phyloP scores from a whole-genome alignment of 1,140 invertebrate species.

The Scaptomyza graminum region DNA sequence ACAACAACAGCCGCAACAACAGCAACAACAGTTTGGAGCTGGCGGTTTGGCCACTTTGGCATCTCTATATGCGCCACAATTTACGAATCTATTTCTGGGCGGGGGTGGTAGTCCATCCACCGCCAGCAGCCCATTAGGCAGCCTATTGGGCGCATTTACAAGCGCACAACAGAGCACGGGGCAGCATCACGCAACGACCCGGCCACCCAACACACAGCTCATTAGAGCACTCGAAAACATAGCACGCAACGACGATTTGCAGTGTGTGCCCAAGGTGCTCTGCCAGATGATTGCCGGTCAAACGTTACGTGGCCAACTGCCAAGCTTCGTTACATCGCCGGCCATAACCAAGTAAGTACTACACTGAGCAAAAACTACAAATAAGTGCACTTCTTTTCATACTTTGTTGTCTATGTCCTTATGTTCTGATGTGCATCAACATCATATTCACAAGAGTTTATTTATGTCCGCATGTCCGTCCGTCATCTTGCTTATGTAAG shows the following conservation, averaged over 20 bases:
- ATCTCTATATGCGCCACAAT: constrained; percentile 79
- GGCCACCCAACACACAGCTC: constrained; percentile 81
- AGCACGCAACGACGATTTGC: constrained; percentile 89
- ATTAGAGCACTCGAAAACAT: constrained; percentile 88
- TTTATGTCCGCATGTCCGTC: no score
- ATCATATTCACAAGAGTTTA: no score
- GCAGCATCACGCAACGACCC: constrained; percentile 8
- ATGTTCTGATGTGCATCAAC: no score
- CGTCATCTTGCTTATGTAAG: no score
- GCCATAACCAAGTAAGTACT: constrained; percentile 88
- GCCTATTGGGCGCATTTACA: constrained; percentile 67
- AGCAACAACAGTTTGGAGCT: constrained; percentile 9
- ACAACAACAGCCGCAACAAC: constrained; percentile 14
- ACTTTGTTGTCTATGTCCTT: no score
- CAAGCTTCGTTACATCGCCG: constrained; percentile 86
- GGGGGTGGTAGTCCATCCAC: constrained; percentile 51
- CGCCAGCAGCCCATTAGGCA: constrained; percentile 62
- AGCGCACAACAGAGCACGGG: constrained; percentile 37
- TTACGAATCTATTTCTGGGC: constrained; percentile 77
- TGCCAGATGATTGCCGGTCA: constrained; percentile 89
- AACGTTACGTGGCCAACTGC: constrained; percentile 84
- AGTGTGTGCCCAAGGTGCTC: constrained; percentile 90
- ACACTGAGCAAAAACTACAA: not conserved
- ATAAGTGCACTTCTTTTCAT: not conserved
- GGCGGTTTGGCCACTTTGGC: constrained; percentile 70